Conservation (phyloP, 1,140 invertebrate genomes). For the Tetragonula clypearis region DNA sequence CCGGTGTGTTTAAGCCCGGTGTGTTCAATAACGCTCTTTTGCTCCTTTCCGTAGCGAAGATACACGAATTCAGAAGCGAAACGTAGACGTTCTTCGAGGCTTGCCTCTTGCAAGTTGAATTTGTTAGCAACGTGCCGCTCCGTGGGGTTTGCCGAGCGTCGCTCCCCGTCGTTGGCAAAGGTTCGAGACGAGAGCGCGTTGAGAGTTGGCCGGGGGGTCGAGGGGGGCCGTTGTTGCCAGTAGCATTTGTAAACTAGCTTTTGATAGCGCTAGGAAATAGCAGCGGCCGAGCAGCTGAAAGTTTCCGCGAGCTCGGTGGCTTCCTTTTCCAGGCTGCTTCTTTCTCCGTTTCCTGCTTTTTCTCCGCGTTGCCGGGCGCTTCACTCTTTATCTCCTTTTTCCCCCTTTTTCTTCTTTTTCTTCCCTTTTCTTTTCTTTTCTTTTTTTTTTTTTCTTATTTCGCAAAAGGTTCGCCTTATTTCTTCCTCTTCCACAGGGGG, state of each 20-base stretch:
- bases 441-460: not conserved
- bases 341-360: conserved; percentile 40
- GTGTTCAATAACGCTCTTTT: not conserved
- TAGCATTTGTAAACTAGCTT: conserved; percentile 76
- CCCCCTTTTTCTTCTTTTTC: conserved; percentile 14
- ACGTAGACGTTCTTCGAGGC: conserved; percentile 27
- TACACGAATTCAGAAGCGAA: conserved; percentile 21
- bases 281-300: conserved; percentile 59
- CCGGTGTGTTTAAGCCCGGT: not conserved
- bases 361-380: not conserved
- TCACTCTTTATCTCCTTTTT: not conserved
- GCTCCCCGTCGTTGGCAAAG: not conserved
- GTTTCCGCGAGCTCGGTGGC: conserved; percentile 44
- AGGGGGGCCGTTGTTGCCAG: conserved; percentile 44
- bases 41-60: no score
- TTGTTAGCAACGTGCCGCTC: not conserved
- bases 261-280: conserved; percentile 70
- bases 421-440: not conserved
- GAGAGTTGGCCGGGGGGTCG: conserved; percentile 23
- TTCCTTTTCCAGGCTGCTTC: not conserved
- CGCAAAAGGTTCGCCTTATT: not conserved
- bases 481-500: not conserved
- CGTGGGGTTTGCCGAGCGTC: not conserved
- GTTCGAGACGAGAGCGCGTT: conserved; percentile 29
- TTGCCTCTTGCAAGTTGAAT: not conserved